Percentiles rank a stretch among this genome's conserved stretches.
phyloP scores from a whole-genome alignment of 2,113 vertebrate genomes.

The Asarcornis scutulata region DNA sequence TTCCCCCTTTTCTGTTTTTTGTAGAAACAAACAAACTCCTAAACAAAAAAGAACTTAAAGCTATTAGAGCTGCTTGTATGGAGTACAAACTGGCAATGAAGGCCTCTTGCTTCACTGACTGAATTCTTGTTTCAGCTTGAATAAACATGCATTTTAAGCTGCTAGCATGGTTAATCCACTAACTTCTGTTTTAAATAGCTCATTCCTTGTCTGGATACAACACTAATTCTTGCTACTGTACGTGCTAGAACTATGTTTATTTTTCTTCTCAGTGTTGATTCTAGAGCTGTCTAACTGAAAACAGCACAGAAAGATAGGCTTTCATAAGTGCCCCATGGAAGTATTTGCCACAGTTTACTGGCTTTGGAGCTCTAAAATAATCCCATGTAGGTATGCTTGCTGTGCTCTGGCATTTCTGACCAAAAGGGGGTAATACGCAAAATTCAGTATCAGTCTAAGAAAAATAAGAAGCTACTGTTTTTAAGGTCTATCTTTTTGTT shows the following conservation, averaged over 20 bases:
- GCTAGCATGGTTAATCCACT: background rate
- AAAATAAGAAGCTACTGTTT: background rate
- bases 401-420: background rate
- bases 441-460: background rate
- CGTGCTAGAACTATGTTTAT: conserved; percentile 24
- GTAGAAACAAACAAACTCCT: conserved; percentile 4
- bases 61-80: background rate
- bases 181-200: background rate
- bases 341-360: background rate
- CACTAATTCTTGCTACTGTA: conserved; percentile 23
- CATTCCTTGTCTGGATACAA: background rate
- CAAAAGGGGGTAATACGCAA: background rate
- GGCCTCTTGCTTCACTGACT: background rate
- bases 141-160: background rate
- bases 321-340: background rate
- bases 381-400: background rate
- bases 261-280: conserved; percentile 12
- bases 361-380: background rate
- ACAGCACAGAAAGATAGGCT: background rate
- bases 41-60: background rate
- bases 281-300: background rate
- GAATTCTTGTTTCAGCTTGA: background rate
- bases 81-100: background rate
- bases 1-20: background rate
- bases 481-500: background rate